phyloP scores from a whole-genome alignment of 2,113 vertebrate species.

The Opisthocomus hoazin region DNA sequence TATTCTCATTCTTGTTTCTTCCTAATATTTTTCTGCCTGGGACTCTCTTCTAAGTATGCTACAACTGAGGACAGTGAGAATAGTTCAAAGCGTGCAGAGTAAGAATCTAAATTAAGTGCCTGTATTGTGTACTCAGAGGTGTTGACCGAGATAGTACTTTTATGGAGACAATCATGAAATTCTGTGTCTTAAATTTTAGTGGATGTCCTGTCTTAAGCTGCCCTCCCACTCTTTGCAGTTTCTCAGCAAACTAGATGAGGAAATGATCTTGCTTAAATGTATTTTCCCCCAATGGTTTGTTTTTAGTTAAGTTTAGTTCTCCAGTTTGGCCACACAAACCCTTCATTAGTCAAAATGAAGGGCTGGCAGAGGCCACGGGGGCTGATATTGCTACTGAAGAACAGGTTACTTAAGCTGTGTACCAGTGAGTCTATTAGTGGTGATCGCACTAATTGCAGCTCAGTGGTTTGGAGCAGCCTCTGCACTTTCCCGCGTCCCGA shows the following conservation, averaged over 20 bases:
- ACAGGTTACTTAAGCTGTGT: background rate
- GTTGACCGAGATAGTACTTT: background rate
- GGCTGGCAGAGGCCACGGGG: background rate
- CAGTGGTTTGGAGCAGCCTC: background rate
- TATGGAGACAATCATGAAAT: background rate
- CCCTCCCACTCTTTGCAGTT: background rate
- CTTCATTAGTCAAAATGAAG: background rate
- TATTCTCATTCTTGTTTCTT: background rate
- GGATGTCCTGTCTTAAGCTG: background rate
- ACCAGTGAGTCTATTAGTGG: background rate
- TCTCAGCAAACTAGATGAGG: background rate
- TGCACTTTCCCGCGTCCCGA: accelerated
- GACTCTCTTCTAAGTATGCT: background rate
- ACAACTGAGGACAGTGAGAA: background rate
- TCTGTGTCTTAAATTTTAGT: background rate
- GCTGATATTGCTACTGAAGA: background rate
- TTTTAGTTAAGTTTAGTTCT: background rate
- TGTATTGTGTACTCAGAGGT: background rate
- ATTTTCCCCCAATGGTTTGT: background rate
- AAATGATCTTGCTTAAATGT: background rate
- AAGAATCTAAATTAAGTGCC: background rate
- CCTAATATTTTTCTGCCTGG: background rate
- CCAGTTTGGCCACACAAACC: background rate
- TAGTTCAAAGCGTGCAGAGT: background rate
- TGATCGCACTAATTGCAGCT: background rate